Percentiles rank a stretch among this genome's conserved stretches.
phyloP scores from a whole-genome alignment of 1,140 invertebrate genomes.

The Drosophila gunungcola region DNA sequence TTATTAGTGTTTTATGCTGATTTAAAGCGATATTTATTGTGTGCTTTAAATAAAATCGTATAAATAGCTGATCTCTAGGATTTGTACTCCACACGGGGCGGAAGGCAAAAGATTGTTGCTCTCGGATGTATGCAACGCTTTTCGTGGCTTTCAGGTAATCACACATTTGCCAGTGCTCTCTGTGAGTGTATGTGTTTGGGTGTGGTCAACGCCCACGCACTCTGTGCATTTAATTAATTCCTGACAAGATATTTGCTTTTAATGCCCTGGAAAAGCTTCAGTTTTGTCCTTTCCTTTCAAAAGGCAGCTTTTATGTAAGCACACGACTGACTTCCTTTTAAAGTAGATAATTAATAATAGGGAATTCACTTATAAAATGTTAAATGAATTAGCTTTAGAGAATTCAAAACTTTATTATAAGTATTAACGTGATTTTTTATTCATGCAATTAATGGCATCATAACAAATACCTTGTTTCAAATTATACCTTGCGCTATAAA shows the following conservation, averaged over 20 bases:
- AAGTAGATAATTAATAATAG: too few relatives aligned
- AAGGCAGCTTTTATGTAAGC: too few relatives aligned
- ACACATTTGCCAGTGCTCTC: constrained; percentile 2
- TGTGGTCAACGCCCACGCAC: constrained; percentile 17
- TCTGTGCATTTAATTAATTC: constrained; percentile 45
- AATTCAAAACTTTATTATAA: too few relatives aligned
- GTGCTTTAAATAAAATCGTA: constrained; percentile 14
- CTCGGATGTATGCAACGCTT: not conserved
- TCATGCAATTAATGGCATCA: too few relatives aligned
- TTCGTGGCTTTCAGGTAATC: constrained; percentile 16
- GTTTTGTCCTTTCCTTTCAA: too few relatives aligned
- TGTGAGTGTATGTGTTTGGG: constrained; percentile 2
- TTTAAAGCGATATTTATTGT: not conserved
- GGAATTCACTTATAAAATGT: too few relatives aligned
- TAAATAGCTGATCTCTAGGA: not conserved
- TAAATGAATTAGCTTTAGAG: too few relatives aligned
- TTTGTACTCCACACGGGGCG: constrained; percentile 18
- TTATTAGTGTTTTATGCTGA: not conserved
- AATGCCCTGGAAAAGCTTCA: too few relatives aligned
- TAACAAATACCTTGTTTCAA: too few relatives aligned
- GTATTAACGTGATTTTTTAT: too few relatives aligned
- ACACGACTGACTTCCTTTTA: too few relatives aligned
- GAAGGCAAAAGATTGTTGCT: not conserved
- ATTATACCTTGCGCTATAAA: too few relatives aligned
- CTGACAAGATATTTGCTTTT: constrained; percentile 36